Conservation (phyloP, 2,797 vertebrate genomes). For the Cichlasoma orientale region DNA sequence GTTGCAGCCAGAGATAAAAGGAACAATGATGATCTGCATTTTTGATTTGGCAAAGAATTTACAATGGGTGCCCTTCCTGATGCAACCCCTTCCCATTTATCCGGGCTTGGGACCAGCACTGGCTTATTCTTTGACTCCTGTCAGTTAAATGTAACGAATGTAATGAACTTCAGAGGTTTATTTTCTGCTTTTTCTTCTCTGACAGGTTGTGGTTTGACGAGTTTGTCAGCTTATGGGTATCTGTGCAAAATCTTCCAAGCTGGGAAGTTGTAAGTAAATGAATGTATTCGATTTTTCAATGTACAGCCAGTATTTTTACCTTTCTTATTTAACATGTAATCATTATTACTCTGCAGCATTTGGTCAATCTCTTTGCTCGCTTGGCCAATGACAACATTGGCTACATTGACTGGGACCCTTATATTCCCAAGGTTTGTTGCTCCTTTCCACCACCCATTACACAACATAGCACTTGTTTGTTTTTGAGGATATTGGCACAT, state of each 20-base stretch:
- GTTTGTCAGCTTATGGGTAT: slow-evolving; percentile 91
- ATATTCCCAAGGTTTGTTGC: slow-evolving; percentile 91
- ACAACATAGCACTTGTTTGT: slow-evolving; percentile 22
- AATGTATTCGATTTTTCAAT: background rate
- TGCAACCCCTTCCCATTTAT: background rate
- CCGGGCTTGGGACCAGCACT: background rate
- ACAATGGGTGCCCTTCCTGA: background rate
- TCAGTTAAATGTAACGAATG: background rate
- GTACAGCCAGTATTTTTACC: background rate
- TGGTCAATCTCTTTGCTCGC: slow-evolving; percentile 95
- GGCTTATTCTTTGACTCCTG: background rate
- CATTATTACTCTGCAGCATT: slow-evolving; percentile 80
- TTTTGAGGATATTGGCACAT: slow-evolving; percentile 30
- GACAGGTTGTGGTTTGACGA: slow-evolving; percentile 97
- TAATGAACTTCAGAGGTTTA: background rate
- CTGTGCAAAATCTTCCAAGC: slow-evolving; percentile 96
- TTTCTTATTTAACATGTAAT: slow-evolving; percentile 24
- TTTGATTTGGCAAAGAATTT: background rate
- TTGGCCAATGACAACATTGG: slow-evolving; percentile 98
- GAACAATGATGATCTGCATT: background rate
- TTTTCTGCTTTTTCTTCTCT: slow-evolving; percentile 17
- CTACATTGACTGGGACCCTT: slow-evolving; percentile 97
- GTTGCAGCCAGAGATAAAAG: background rate
- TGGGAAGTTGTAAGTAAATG: slow-evolving; percentile 93
- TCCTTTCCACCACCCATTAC: background rate